Conservation (phyloP, 35 echinoderm and acorn worm genomes). For the Nesometra sesokonis region DNA sequence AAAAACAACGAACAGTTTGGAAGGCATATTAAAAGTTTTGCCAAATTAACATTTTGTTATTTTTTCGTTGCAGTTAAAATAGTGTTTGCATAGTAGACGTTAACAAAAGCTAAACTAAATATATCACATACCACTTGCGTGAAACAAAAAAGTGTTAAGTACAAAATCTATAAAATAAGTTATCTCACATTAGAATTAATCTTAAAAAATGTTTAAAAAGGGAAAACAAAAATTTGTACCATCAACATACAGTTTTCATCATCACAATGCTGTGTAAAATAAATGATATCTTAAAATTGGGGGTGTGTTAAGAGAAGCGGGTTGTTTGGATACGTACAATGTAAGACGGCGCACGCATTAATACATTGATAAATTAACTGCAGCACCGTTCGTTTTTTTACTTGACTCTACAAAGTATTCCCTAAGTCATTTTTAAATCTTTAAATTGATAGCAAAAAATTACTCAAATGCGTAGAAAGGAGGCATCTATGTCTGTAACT, state of each 20-base stretch:
- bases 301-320: not conserved
- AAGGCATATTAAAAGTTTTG: constrained; percentile 1
- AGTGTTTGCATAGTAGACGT: not conserved
- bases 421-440: too few species aligned
- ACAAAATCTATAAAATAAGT: not conserved
- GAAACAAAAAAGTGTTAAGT: not conserved
- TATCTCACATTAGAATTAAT: too few species aligned
- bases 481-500: not conserved
- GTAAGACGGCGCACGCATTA: too few species aligned
- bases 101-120: not conserved
- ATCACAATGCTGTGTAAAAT: not conserved
- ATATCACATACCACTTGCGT: not conserved
- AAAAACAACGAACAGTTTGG: not conserved
- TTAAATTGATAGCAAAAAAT: not conserved
- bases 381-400: not conserved
- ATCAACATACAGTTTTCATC: not conserved
- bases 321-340: not conserved
- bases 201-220: too few species aligned
- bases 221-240: too few species aligned
- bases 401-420: not conserved
- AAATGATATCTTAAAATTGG: not conserved
- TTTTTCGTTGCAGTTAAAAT: not conserved
- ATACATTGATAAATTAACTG: not conserved
- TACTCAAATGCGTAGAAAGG: not conserved
- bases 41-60: not conserved